Base-by-base conservation (phyloP, 2,113 vertebrate genomes). In the Chaetodon trifascialis region DNA sequence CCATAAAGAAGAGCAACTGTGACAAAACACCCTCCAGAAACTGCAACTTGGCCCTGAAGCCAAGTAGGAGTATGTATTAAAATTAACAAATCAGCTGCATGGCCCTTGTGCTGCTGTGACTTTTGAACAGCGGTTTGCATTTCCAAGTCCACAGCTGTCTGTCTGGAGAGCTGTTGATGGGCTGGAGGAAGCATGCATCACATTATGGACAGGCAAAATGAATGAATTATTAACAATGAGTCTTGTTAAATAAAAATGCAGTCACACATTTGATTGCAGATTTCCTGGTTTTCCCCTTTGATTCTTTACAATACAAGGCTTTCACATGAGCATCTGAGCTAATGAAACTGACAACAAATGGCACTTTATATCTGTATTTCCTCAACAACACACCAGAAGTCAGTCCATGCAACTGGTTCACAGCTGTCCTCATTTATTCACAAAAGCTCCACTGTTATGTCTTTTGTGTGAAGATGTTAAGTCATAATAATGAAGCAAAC, bases 201-300 rank as follows among this genome's bases (percentile, higher is more conserved):
- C 58, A 60, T 85, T 64, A 70, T 69, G n/a, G 36, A 79, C 17
- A 79, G 15, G 11, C 5, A 21, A 51, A 65, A 62, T 21, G 44
- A 65, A 55, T 49, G 30, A 30, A 30, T 30, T 30, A 30, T 40
- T 8, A 62, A 46, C 7, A 47, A 64, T 2, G 1, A 1, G 17
- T 66, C 5, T 51, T 21, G 38, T 3, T 16, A 4, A 21, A 52
- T 52, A 71, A 14, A 19, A 44, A 25, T 2, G 2, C 54, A 68
- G 40, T 60, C 30, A 17, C 44, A 46, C 49, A 44, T 59, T 64
- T 67, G 30, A 49, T 47, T 17, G 5, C 7, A 42, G 21, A n/a
- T 30, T 62, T 64, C 51, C 30, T 76, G 23, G 0, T 66, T 69
- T 42, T 7, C 74, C 40, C 34, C 30, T 42, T 42, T 56, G 4